Evolutionary conservation across 2,888 invertebrate species (phyloP), one percentile per base, ranked within the genome.

Genomic region (Thalpophila matura): DNA sequence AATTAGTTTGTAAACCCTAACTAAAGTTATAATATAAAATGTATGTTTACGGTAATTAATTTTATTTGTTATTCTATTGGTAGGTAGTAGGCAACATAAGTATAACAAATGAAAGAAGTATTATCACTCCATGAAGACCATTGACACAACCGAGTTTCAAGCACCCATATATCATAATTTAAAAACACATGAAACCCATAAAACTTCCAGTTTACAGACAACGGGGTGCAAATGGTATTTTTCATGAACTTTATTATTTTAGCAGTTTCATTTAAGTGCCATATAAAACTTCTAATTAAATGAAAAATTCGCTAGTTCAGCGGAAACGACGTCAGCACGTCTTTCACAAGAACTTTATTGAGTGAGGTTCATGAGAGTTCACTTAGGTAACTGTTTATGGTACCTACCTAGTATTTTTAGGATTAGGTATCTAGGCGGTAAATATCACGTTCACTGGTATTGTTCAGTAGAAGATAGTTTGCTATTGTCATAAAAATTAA

Each of bases 281-380:
- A 26, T 54, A 63, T 68, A 77, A 61, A 72, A 68, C 45, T 53
- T 70, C 14, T 63, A 77, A 77, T 68, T 73, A 63, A 57, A 65
- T 55, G 53, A 55, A 58, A 55, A 63, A 33, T 43, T n/a, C 33
- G 29, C 26, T 55, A 35, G 56, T 38, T 59, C 61, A 24, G 43
- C 42, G 31, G 10, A 38, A 45, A 55, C 40, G 29, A 24, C 40
- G 38, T 38, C 50, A 31, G 45, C 26, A 51, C 54, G 40, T 57
- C 35, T 49, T 55, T 12, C 35, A 12, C n/a, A 4, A 3, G 9
- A 57, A 10, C 22, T 24, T 49, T 57, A 57, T 47, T 10, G 5
- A n/a, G n/a, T n/a, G 24, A 24, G 35, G 50, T 43, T 59, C 56
- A 31, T 35, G 31, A 24, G 61, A 49, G 61, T 62, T 50, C 45